Evolutionary conservation across 1,140 invertebrate genomes (phyloP), one percentile per base, ranked within the genome.

Genomic region (Drosophila melanogaster): DNA sequence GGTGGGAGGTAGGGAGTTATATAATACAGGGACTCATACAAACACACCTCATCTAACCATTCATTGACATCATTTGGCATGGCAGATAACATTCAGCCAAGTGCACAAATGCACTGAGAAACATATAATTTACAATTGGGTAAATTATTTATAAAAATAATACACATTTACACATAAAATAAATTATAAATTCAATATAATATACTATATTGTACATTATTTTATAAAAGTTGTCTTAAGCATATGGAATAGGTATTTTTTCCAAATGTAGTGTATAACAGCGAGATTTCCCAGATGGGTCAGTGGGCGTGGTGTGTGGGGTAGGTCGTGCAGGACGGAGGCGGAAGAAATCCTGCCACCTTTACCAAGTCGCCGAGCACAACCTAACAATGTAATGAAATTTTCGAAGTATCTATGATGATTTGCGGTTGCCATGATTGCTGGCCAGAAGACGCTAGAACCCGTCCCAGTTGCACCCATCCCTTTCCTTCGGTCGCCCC

Each of bases 401-500:
- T 86, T 86, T 86, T 86, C 83, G 75, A 86, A 86, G 83, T 86
- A 87, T 86, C 83, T 83, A 86, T 87, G 83, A 86, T 86, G 83
- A 86, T 87, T 86, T 86, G 83, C 75, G 83, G 83, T 79, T 77
- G 79, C 83, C 74, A 83, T 87, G 79, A 87, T 86, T 86, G 83
- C 72, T 57, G 55, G 58, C 38, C 55, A 77, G 62, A 75, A 75
- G 71, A 74, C 57, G 71, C 49, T 65, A 19, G 12, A 4, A 4
- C 44, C 26, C 17, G 30, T 24, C 43, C 10, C 41, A 24, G 7
- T 49, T 15, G 24, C 10, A 50, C 14, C 38, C 4, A 26, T 26
- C 30, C 7, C n/a, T 0, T 11, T 11, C 11, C 33, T 17, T 30
- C 24, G 24, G 41, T 4, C 22, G 6, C 30, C 8, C 10, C 53